Base-by-base conservation (phyloP, 2,888 invertebrate genomes). In the Clitarchus hookeri region DNA sequence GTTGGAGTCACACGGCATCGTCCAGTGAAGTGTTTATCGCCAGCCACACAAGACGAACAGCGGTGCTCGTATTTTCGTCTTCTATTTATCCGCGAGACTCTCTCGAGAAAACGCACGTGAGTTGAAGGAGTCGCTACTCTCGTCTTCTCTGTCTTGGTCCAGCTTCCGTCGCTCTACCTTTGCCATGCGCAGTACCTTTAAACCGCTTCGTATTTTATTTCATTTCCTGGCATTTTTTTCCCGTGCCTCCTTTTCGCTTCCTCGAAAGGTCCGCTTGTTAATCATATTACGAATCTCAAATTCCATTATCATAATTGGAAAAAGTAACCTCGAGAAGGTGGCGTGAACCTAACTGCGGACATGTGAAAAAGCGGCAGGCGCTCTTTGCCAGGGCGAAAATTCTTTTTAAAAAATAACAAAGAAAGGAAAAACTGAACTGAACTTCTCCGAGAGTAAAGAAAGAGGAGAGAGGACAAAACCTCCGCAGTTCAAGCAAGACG, bases 211-310 rank as follows among this genome's bases (percentile, higher is more conserved):
- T 65, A 8, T 1, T 65, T 23, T 65, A 65, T n/a, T 65, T 65
- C n/a, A 65, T n/a, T 65, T n/a, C 8, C 65, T n/a, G 11, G 19
- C 8, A n/a, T 65, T 23, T 65, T 23, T 65, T 65, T 9, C n/a
- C n/a, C 8, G 1, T 65, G 1, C n/a, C 65, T 65, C 16, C 16
- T 0, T 65, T 65, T 8, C 48, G 48, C 48, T 48, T 48, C 8
- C 48, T 48, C 48, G 16, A 23, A 65, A 65, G 8, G n/a, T 65
- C 16, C 65, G n/a, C 11, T 65, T 65, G 2, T n/a, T 65, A 65
- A 65, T 65, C 65, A 65, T n/a, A 65, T 65, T 65, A 65, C n/a
- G 65, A n/a, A n/a, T n/a, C n/a, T 65, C 65, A 65, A 65, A 65
- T 65, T 65, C n/a, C 65, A 65, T 65, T 65, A 65, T 65, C 23